These are phyloP conservation scores for Pleuronectes platessa DNA, from an alignment of 2,113 vertebrate genomes.

Conservation along the genomic window DNA sequence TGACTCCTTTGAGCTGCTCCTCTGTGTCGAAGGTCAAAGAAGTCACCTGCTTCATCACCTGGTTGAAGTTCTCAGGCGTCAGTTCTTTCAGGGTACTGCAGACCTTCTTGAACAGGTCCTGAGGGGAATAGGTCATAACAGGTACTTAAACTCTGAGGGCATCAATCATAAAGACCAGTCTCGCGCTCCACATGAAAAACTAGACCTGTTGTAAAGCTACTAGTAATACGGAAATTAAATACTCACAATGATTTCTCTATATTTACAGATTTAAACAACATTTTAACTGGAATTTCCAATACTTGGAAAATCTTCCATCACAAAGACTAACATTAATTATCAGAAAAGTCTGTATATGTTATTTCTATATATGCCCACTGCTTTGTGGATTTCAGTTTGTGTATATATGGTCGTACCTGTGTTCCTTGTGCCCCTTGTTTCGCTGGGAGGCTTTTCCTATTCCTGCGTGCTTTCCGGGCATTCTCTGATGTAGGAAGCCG, in stretches of 20 bases:
- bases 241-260: too few relatives aligned
- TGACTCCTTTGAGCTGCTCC: constrained; percentile 96
- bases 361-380: neutral
- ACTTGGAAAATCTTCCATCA: too few relatives aligned
- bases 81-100: constrained; percentile 98
- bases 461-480: constrained; percentile 93
- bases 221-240: too few relatives aligned
- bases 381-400: neutral
- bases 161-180: neutral
- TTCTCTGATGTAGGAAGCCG: constrained; percentile 95
- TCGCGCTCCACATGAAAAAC: neutral
- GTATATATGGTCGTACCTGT: constrained; percentile 78
- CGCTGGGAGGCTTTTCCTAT: constrained; percentile 84
- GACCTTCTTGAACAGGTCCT: constrained; percentile 97
- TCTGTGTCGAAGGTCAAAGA: constrained; percentile 97
- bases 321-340: too few relatives aligned
- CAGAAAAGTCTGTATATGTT: neutral
- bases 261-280: too few relatives aligned
- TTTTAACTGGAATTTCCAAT: too few relatives aligned
- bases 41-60: constrained; percentile 97
- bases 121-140: neutral
- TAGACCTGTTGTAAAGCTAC: too few relatives aligned
- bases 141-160: neutral
- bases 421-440: constrained; percentile 88
- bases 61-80: constrained; percentile 98